Evolutionary conservation across 2,797 vertebrate species (phyloP), one percentile per base, ranked within the genome.

Genomic region (Steatocranus sp.): DNA sequence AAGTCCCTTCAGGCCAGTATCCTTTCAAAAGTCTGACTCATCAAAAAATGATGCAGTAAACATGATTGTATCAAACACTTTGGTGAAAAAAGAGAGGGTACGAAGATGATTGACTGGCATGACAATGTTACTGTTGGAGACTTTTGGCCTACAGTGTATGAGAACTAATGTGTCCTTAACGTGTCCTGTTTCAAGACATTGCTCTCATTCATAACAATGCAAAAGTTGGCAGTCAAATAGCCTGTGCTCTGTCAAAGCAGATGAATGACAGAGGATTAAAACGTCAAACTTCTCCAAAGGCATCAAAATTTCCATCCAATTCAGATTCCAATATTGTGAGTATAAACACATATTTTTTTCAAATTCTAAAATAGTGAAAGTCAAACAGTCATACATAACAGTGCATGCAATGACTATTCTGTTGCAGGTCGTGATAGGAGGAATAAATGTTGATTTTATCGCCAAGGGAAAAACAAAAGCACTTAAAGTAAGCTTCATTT

Each of bases 161-260:
- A 66, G 18, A 84, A 50, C 38, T 80, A 51, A 17, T 77, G 23
- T 25, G 7, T 87, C 93, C 94, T 95, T 91, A 95, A 95, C 91
- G 8, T 82, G 73, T 43, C 5, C 0, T 81, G 50, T 34, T 91
- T 80, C 83, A 82, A 98, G 98, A 99, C 83, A 97, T 98, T 76
- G 96, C 97, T 80, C 95, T 99, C 20, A 97, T 99, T 90, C 95
- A 94, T 84, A 99, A 98, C 87, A 99, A 98, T 2, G 97, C 98
- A 32, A 96, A 83, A 86, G 97, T 98, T 80, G 98, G 97, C 86
- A 97, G 97, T 83, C 94, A 96, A 80, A 97, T 99, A 85, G 97
- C 97, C 9, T 96, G 96, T 23, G 96, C 96, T 6, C 93, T 98
- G 76, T 96, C 95, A 77, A 93, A 95, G 70, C 88, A 70, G 46